Evolutionary conservation across 2,797 vertebrate species (phyloP).

Genomic region (Siniperca undulata): DNA sequence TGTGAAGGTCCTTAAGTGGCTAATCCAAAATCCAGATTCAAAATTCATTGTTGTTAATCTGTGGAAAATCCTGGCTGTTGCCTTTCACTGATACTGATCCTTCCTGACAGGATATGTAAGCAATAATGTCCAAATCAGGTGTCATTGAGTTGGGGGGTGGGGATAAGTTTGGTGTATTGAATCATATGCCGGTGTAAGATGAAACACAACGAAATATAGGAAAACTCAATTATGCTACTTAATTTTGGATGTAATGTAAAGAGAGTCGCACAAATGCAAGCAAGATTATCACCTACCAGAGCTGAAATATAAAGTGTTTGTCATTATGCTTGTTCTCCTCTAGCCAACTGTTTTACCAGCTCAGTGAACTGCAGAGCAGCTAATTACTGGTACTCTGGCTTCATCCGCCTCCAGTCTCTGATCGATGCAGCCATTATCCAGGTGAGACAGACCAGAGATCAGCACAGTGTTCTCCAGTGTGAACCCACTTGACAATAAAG

Average conservation of each 20-base stretch:
- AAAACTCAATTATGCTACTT: neutral
- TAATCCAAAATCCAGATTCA: neutral
- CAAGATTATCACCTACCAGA: neutral
- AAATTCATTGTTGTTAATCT: neutral
- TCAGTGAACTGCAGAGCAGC: conserved; percentile 88
- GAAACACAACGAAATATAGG: neutral
- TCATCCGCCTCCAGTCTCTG: conserved; percentile 91
- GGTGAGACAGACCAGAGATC: conserved; percentile 78
- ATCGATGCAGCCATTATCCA: conserved; percentile 96
- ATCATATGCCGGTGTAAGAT: too few species aligned
- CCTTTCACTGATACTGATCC: neutral
- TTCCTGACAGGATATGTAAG: neutral
- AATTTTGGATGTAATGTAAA: neutral
- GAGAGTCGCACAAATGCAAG: neutral
- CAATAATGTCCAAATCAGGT: neutral
- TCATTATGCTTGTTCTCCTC: conserved; percentile 20
- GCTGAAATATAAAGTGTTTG: conserved; percentile 11
- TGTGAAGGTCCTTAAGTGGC: neutral
- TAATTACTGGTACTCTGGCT: conserved; percentile 93
- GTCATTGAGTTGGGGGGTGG: neutral
- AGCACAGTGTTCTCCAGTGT: neutral
- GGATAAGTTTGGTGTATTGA: neutral
- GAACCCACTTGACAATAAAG: neutral
- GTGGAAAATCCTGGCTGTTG: neutral
- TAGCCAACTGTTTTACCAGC: conserved; percentile 88